Percentiles rank a stretch among this genome's conserved stretches.
phyloP scores from a whole-genome alignment of 2,888 invertebrate species.

The Latheticus oryzae region DNA sequence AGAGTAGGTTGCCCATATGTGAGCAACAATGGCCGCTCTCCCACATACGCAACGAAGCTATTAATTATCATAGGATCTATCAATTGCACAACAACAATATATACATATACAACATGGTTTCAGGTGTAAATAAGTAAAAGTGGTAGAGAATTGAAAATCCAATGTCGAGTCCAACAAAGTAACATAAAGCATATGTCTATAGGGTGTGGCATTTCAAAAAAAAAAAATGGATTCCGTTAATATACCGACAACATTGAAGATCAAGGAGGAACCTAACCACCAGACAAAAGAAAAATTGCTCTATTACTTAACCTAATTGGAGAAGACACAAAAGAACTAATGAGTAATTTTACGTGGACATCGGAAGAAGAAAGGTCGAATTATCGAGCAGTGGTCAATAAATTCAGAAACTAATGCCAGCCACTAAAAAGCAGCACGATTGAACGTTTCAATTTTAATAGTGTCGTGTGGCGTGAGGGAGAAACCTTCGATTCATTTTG shows the following conservation, averaged over 20 bases:
- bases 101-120: conserved; percentile 32
- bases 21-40: too few species aligned
- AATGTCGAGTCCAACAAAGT: neutral
- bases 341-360: conserved; percentile 6
- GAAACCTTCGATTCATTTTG: conserved; percentile 47
- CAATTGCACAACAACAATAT: too few species aligned
- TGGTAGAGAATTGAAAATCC: neutral
- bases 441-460: conserved; percentile 31
- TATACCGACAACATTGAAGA: conserved; percentile 19
- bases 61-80: too few species aligned
- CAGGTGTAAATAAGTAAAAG: conserved; percentile 5
- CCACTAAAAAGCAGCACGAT: conserved; percentile 14
- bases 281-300: conserved; percentile 7
- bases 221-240: conserved; percentile 16
- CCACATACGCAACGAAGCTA: too few species aligned
- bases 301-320: conserved; percentile 8
- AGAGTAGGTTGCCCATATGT: too few species aligned
- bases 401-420: neutral
- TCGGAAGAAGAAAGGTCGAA: neutral
- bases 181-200: neutral
- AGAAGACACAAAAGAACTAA: conserved; percentile 1
- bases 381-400: neutral
- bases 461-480: conserved; percentile 37
- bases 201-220: neutral
- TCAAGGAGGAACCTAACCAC: conserved; percentile 32